A percentile compares a stretch with the other conserved stretches of the same genome.
These are phyloP conservation scores for Nomada lathburiana DNA, from an alignment of 2,888 invertebrate genomes.

Conservation along the genomic window DNA sequence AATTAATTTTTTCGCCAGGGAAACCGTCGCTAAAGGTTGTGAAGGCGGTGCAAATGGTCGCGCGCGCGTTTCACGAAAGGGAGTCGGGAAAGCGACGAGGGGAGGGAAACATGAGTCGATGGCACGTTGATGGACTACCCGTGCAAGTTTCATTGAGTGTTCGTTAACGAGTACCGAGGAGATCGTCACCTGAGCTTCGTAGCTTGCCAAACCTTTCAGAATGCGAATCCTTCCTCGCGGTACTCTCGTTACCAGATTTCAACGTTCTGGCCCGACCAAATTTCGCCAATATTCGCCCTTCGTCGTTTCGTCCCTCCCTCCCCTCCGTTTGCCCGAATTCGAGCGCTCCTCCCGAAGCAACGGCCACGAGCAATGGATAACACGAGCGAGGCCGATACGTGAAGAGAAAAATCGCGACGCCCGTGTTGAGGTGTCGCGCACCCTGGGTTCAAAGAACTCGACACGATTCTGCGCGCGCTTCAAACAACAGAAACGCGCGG, in stretches of 20 bases:
- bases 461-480: conserved; percentile 3
- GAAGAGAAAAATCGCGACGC: conserved; percentile 1
- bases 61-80: not conserved
- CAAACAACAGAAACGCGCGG: conserved; percentile 34
- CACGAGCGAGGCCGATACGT: conserved; percentile 1
- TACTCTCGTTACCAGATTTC: conserved; percentile 48
- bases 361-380: conserved; percentile 18
- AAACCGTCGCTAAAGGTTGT: conserved; percentile 35
- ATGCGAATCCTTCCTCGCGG: conserved; percentile 34
- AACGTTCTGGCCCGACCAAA: not conserved
- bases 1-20: conserved; percentile 58
- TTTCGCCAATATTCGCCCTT: not conserved
- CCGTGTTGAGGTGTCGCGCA: conserved; percentile 27
- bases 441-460: conserved; percentile 55
- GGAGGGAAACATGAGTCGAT: conserved; percentile 13
- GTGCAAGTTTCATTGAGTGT: conserved; percentile 46
- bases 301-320: not conserved
- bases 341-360: conserved; percentile 13
- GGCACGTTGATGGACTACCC: conserved; percentile 7
- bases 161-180: conserved; percentile 54
- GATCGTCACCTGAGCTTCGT: conserved; percentile 39
- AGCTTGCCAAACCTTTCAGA: conserved; percentile 2
- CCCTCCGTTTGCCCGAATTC: conserved; percentile 12
- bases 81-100: not conserved
- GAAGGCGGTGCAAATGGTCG: conserved; percentile 26